phyloP scores from a whole-genome alignment of 2,113 vertebrate genomes.

The Synchiropus splendidus region DNA sequence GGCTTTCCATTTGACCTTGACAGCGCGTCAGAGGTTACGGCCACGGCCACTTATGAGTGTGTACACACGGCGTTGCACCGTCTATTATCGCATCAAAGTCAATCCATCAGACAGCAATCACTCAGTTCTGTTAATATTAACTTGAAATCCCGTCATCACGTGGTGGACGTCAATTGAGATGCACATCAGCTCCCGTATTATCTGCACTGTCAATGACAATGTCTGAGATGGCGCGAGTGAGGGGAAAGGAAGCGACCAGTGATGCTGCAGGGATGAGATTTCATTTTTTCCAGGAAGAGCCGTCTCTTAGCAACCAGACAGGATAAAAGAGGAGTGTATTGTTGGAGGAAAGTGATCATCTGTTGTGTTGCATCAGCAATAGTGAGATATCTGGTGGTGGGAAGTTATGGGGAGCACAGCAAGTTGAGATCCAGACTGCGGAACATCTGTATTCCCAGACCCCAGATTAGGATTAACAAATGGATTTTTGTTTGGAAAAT shows the following conservation, averaged over 20 bases:
- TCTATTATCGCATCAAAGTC: no score
- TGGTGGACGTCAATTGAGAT: not conserved
- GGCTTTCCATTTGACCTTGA: constrained; percentile 51
- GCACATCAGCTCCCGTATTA: not conserved
- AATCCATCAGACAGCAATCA: no score
- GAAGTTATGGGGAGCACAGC: not conserved
- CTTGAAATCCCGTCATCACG: not conserved
- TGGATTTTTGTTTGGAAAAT: not conserved
- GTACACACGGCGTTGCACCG: no score
- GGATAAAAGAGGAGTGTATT: constrained; percentile 48
- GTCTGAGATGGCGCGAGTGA: constrained; percentile 17
- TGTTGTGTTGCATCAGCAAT: constrained; percentile 32
- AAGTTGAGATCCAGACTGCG: not conserved
- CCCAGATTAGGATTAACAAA: not conserved
- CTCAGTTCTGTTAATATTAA: constrained; percentile 1
- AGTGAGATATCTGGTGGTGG: constrained; percentile 1
- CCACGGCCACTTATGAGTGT: constrained; percentile 1
- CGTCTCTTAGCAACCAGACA: constrained; percentile 68
- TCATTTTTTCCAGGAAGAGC: constrained; percentile 49
- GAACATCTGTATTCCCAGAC: not conserved
- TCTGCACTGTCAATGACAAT: not conserved
- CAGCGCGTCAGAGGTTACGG: constrained; percentile 34
- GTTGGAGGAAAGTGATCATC: constrained; percentile 31
- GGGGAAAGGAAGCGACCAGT: constrained; percentile 9
- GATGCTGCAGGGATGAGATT: constrained; percentile 44